These are phyloP conservation scores for Mayetiola destructor DNA, from an alignment of 2,888 invertebrate genomes.

Conservation along the genomic window DNA sequence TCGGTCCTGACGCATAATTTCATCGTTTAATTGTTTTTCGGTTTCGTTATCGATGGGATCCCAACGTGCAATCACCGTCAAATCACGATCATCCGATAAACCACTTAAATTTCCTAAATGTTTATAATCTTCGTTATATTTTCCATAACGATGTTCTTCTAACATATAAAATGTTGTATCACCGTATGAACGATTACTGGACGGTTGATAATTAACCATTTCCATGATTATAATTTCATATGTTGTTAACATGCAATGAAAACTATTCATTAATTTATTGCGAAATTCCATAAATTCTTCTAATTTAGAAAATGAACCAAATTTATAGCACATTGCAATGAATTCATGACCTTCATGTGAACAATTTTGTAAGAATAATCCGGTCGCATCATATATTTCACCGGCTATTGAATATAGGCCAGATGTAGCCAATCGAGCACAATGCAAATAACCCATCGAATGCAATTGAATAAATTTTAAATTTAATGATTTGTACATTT, in stretches of 20 bases:
- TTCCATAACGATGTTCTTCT: too few species aligned
- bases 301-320: constrained; percentile 84
- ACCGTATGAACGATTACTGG: constrained; percentile 33
- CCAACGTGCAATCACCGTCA: constrained; percentile 54
- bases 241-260: constrained; percentile 54
- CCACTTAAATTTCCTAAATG: too few species aligned
- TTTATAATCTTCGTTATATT: too few species aligned
- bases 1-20: constrained; percentile 31
- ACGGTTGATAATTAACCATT: too few species aligned
- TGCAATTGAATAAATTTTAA: constrained; percentile 88
- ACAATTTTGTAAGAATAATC: constrained; percentile 76
- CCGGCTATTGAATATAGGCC: constrained; percentile 57
- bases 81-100: constrained; percentile 61
- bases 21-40: constrained; percentile 24
- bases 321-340: constrained; percentile 83
- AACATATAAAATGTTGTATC: too few species aligned
- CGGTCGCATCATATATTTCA: constrained; percentile 55
- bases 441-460: constrained; percentile 74
- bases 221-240: constrained; percentile 56
- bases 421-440: constrained; percentile 55
- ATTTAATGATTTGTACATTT: constrained; percentile 63
- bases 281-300: constrained; percentile 78
- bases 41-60: constrained; percentile 41
- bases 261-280: constrained; percentile 63
- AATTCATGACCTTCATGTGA: constrained; percentile 82